Evolutionary conservation across 2,113 vertebrate species (phyloP).

Genomic region (Ammodytes dubius): DNA sequence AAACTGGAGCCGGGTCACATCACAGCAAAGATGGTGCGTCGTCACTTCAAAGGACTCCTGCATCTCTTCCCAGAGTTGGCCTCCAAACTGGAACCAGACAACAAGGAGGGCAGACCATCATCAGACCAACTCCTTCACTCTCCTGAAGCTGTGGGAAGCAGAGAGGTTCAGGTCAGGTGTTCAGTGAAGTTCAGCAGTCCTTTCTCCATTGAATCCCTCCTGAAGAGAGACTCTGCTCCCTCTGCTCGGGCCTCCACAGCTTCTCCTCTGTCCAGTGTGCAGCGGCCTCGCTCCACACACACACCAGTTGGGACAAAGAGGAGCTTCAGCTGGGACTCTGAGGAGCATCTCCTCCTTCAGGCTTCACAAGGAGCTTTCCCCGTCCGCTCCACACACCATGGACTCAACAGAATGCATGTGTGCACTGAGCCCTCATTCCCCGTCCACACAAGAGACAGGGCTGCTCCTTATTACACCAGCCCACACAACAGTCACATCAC

Average conservation of each 20-base stretch:
- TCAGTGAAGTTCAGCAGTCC: slow-evolving; percentile 73
- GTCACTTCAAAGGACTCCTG: slow-evolving; percentile 77
- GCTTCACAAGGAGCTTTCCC: slow-evolving; percentile 17
- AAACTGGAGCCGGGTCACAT: slow-evolving; percentile 65
- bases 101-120: neutral
- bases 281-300: slow-evolving; percentile 2
- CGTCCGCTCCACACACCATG: slow-evolving; percentile 35
- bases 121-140: neutral
- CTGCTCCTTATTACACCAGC: slow-evolving; percentile 38
- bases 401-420: slow-evolving; percentile 4
- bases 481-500: slow-evolving; percentile 36
- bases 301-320: slow-evolving; percentile 6
- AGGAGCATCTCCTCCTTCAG: slow-evolving; percentile 20
- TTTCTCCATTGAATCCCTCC: slow-evolving; percentile 82
- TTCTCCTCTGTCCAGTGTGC: slow-evolving; percentile 44
- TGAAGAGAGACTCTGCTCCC: slow-evolving; percentile 60
- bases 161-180: slow-evolving; percentile 4
- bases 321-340: slow-evolving; percentile 42
- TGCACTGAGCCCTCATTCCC: slow-evolving; percentile 7
- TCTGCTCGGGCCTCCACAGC: slow-evolving; percentile 9
- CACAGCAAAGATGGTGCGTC: slow-evolving; percentile 73
- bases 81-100: slow-evolving; percentile 29
- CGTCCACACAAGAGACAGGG: slow-evolving; percentile 3
- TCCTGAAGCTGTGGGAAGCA: slow-evolving; percentile 11
- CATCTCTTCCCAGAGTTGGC: slow-evolving; percentile 70